Percentiles rank a stretch among this genome's conserved stretches.
phyloP scores from a whole-genome alignment of 1,140 invertebrate species.

The Danaus plexippus region DNA sequence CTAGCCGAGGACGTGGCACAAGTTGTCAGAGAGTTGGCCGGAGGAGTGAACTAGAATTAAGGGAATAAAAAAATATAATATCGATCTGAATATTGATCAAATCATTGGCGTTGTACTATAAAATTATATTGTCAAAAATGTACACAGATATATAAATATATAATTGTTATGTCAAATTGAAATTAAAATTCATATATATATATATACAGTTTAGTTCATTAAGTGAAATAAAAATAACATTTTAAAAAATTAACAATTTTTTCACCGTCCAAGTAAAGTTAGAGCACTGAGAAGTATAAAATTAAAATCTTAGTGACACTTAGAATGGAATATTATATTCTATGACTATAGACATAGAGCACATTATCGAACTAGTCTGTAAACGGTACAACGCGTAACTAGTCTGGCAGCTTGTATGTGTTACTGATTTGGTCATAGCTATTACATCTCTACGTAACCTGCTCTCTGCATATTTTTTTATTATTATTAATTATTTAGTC shows the following conservation, averaged over 20 bases:
- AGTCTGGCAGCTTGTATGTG: conserved; percentile 19
- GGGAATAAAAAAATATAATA: conserved; percentile 32
- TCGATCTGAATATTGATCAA: conserved; percentile 4
- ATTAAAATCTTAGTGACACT: background rate
- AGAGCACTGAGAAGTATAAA: conserved; percentile 5
- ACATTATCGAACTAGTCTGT: conserved; percentile 18
- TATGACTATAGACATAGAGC: too few relatives aligned
- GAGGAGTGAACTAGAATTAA: conserved; percentile 75
- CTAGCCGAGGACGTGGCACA: conserved; percentile 83
- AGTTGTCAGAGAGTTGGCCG: conserved; percentile 83
- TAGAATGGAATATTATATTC: background rate
- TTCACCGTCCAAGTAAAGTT: conserved; percentile 9
- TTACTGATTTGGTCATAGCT: too few relatives aligned
- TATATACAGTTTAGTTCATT: background rate
- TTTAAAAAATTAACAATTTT: background rate
- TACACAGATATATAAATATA: too few relatives aligned
- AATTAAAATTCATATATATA: background rate
- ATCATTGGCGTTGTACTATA: conserved; percentile 11
- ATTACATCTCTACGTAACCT: too few relatives aligned
- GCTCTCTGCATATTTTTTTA: too few relatives aligned
- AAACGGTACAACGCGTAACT: conserved; percentile 34
- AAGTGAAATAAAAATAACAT: too few relatives aligned
- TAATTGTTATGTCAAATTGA: background rate
- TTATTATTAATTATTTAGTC: too few relatives aligned
- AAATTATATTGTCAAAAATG: background rate